A percentile compares a stretch with the other conserved stretches of the same genome.
These are phyloP conservation scores for Taeniopygia guttata DNA, from an alignment of 2,797 vertebrate species.

Conservation along the genomic window DNA sequence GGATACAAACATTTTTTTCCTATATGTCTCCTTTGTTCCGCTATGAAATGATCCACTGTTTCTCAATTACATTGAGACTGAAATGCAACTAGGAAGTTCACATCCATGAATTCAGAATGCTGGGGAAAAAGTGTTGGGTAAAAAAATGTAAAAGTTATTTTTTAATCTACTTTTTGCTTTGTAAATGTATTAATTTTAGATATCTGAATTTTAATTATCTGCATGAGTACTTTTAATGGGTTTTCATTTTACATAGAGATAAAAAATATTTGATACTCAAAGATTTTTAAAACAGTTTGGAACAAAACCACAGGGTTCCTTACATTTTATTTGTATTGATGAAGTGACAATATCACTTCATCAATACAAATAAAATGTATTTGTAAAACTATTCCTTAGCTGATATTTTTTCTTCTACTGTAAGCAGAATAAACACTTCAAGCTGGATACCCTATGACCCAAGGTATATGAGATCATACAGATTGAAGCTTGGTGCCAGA, in stretches of 20 bases:
- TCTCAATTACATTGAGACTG: neutral
- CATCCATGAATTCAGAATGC: neutral
- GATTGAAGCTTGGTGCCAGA: neutral
- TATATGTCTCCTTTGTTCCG: neutral
- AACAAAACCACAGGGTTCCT: accelerated
- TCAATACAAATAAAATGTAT: no score
- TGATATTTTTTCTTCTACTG: neutral
- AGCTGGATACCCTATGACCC: neutral
- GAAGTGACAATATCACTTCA: neutral
- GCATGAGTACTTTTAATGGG: neutral
- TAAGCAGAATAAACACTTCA: neutral
- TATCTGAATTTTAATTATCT: neutral
- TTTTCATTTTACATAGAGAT: neutral
- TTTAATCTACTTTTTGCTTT: neutral
- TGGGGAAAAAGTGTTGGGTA: neutral
- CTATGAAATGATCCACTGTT: neutral
- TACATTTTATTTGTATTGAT: neutral
- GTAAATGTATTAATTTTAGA: neutral
- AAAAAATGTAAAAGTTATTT: neutral
- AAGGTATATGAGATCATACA: neutral
- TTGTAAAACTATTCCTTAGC: no score
- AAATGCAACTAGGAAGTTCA: neutral
- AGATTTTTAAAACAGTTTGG: neutral
- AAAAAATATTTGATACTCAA: neutral
- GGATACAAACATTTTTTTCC: neutral